Base-by-base conservation (phyloP, 2,113 vertebrate species). In the Sinosuthora webbiana region DNA sequence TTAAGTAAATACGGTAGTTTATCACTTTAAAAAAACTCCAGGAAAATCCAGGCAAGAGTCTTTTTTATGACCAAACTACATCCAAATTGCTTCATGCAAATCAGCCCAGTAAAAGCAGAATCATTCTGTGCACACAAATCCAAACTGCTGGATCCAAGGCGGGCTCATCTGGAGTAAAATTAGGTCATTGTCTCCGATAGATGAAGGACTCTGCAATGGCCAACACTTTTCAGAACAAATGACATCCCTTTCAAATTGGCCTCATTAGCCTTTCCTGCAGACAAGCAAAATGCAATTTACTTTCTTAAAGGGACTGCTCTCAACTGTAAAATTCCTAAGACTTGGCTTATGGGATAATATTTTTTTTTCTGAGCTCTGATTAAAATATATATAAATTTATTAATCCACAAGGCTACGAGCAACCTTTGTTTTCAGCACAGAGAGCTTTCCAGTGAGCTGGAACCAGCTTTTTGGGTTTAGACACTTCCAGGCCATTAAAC, bases 401-500 rank as follows among this genome's bases (percentile, higher is more conserved):
- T 91, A 96, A 92, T 74, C 91, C 56, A 0, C 89, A 81, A 93
- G 77, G 65, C 87, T 49, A 44, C 15, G 45, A 96, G 85, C 91
- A 94, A 85, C 80, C 80, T 94, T 95, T 94, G 90, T 89, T 68
- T 77, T 91, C 92, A 89, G 86, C 37, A 84, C 56, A 77, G 86
- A 77, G 85, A 85, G 35, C 82, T 90, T 55, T 89, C 89, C 95
- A 87, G 74, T 52, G 77, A 82, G 68, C 84, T 82, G 69, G 50
- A 92, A 80, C 6, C 37, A 91, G 67, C 79, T 93, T 69, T 80
- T 94, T 93, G 59, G 83, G 74, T 92, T 90, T 80, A 94, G 76
- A 87, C 64, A 89, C 87, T 95, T 95, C 83, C 83, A 81, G 83
- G 65, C 92, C 89, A 97, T 97, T 96, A 93, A 89, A 47, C 80